Evolutionary conservation across 2,797 vertebrate species (phyloP).

Genomic region (Fistularia commersonii): DNA sequence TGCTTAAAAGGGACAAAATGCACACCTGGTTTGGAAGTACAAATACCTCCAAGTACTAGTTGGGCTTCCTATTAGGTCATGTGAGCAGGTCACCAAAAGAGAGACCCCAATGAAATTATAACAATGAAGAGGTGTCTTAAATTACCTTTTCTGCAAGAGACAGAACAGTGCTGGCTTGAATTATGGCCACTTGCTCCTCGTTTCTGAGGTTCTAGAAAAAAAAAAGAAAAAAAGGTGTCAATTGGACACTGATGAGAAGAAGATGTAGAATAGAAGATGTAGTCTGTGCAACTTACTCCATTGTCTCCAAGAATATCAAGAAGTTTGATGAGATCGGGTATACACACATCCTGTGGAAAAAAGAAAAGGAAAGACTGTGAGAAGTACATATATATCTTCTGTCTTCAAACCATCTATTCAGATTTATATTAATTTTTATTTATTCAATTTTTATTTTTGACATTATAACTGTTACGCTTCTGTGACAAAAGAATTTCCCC

Average conservation of each 20-base stretch:
- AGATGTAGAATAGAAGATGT: neutral
- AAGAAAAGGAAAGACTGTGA: neutral
- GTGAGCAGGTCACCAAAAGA: neutral
- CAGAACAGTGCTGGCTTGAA: conserved; percentile 96
- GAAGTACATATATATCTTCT: neutral
- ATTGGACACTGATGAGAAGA: neutral
- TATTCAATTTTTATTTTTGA: too few species aligned
- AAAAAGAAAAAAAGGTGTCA: neutral
- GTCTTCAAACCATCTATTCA: too few species aligned
- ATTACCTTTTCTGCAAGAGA: conserved; percentile 97
- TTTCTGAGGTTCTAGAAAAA: conserved; percentile 90
- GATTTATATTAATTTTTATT: too few species aligned
- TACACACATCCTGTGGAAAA: conserved; percentile 88
- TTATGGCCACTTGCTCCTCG: conserved; percentile 98
- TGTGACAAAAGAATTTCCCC: too few species aligned
- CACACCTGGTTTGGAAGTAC: too few species aligned
- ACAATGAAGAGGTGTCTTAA: neutral
- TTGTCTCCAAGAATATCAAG: conserved; percentile 97
- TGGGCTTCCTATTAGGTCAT: too few species aligned
- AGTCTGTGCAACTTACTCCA: conserved; percentile 79
- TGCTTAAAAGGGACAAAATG: too few species aligned
- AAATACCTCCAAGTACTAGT: too few species aligned
- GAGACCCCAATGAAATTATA: neutral
- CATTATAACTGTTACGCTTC: too few species aligned
- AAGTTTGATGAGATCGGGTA: conserved; percentile 97